Evolutionary conservation across 2,888 invertebrate genomes (phyloP).

Genomic region (Callyntrura guangdongensis): DNA sequence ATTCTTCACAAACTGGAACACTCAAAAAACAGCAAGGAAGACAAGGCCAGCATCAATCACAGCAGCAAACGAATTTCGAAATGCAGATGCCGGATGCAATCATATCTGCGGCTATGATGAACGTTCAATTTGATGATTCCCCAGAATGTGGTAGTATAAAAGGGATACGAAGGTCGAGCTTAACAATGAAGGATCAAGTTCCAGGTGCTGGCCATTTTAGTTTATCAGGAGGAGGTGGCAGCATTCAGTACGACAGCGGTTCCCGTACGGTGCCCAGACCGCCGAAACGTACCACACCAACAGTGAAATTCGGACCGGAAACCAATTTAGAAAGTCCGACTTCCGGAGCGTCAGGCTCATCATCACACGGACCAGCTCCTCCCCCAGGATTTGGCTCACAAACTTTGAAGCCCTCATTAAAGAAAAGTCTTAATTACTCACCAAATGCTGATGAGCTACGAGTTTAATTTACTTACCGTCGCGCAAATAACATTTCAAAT

Average conservation of each 20-base stretch:
- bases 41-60: conserved; percentile 61
- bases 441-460: conserved; percentile 83
- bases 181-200: conserved; percentile 83
- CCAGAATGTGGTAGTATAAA: conserved; percentile 80
- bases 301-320: conserved; percentile 84
- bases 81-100: conserved; percentile 84
- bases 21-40: conserved; percentile 69
- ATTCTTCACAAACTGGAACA: conserved; percentile 62
- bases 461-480: conserved; percentile 76
- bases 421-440: conserved; percentile 84
- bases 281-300: conserved; percentile 83
- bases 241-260: conserved; percentile 81
- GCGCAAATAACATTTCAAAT: neutral
- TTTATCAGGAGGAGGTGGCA: conserved; percentile 56
- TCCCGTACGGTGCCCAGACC: conserved; percentile 83
- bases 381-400: conserved; percentile 79
- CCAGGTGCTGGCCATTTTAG: conserved; percentile 72
- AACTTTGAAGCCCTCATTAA: conserved; percentile 84
- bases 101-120: conserved; percentile 84
- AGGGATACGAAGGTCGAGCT: conserved; percentile 82
- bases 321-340: conserved; percentile 78
- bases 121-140: conserved; percentile 82
- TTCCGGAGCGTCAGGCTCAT: conserved; percentile 66
- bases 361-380: conserved; percentile 70
- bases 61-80: conserved; percentile 79